Evolutionary conservation across 2,888 invertebrate species (phyloP), one percentile per base, ranked within the genome.

Genomic region (Drosophila putrida): DNA sequence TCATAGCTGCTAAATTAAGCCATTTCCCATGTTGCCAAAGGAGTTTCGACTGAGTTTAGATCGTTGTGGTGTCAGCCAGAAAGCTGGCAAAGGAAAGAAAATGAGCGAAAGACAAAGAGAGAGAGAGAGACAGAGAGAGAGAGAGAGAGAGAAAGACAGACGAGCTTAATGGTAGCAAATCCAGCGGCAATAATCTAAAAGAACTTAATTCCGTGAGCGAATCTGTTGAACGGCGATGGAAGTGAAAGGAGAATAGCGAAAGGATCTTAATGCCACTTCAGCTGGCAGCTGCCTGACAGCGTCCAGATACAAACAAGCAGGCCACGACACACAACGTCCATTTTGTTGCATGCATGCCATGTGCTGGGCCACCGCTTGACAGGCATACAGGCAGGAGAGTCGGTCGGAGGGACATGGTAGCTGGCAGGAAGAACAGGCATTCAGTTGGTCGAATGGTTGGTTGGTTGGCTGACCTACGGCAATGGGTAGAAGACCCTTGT

Each of bases 231-330:
- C 43, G 27, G 58, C 47, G 28, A 4, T 25, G 25, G 60, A 9
- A 41, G 20, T 20, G 46, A n/a, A 41, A 33, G 25, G 15, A 54
- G 38, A 55, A 28, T 33, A n/a, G 61, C 58, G 50, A 55, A 47
- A 67, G 74, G 75, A 76, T 82, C 88, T 87, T 88, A 90, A 87
- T 90, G 88, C 85, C 90, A 89, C 88, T 88, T 90, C 76, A 87
- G 76, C 78, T 89, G 89, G 87, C 88, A 88, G 88, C 74, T 83
- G 82, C 75, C 90, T 89, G 90, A 90, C 90, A 90, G 76, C 78
- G 82, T 75, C 78, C 77, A 87, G 77, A 90, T 87, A 82, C 71
- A 62, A 62, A 57, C 58, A 62, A 49, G 33, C 39, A 20, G 49
- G 43, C 51, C 51, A 75, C 66, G 68, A 64, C 77, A 53, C 55